Percentiles rank a stretch among this genome's conserved stretches.
phyloP scores from a whole-genome alignment of 2,888 invertebrate species.

The Drosophila formosana region DNA sequence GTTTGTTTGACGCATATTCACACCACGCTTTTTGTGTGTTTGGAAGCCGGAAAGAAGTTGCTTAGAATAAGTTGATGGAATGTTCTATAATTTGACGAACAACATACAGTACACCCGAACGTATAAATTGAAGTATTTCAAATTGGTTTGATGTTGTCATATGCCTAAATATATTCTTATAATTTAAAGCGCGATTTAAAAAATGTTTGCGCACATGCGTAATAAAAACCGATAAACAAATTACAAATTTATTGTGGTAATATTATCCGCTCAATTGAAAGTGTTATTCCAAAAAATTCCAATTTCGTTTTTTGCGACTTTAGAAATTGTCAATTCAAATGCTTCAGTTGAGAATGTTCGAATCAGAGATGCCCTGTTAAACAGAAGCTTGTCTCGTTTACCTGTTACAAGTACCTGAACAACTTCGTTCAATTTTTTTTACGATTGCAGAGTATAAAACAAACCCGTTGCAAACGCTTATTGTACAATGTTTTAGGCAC shows the following conservation, averaged over 20 bases:
- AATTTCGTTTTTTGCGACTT: not conserved
- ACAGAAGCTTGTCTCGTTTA: not conserved
- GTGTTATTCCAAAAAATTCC: not conserved
- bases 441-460: too few species aligned
- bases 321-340: not conserved
- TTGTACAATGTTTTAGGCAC: not conserved
- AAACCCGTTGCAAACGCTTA: constrained; percentile 14
- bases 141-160: not conserved
- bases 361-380: not conserved
- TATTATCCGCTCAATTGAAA: not conserved
- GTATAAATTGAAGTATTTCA: not conserved
- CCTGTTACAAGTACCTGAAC: not conserved
- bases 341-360: not conserved
- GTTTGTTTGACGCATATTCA: constrained; percentile 57
- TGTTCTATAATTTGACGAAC: not conserved
- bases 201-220: not conserved
- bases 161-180: not conserved
- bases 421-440: not conserved
- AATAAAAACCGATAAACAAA: not conserved
- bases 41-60: not conserved
- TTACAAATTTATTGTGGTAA: not conserved
- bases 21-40: constrained; percentile 51
- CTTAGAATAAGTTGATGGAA: not conserved
- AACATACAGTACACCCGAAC: not conserved
- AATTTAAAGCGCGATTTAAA: not conserved